These are phyloP conservation scores for Meteorus sp. DNA, from an alignment of 1,140 invertebrate genomes.

Conservation along the genomic window DNA sequence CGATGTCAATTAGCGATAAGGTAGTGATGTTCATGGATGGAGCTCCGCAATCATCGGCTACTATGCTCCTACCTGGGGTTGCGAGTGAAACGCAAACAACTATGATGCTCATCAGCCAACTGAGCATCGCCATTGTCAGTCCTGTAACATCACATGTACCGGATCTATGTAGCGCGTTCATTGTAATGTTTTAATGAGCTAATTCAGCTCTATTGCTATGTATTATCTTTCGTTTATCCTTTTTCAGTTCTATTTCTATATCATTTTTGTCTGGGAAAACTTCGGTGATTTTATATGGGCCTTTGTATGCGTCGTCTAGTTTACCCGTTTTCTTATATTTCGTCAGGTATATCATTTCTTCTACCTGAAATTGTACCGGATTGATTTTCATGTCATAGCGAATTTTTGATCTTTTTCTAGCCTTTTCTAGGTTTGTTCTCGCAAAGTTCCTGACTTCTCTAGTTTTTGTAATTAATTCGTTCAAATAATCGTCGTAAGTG, in stretches of 20 bases:
- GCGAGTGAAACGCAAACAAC: too few species aligned
- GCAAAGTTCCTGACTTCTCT: conserved; percentile 2
- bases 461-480: neutral
- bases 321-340: conserved; percentile 12
- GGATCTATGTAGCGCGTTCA: too few species aligned
- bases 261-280: neutral
- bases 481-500: conserved; percentile 11
- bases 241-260: too few species aligned
- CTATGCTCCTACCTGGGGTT: too few species aligned
- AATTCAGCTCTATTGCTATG: too few species aligned
- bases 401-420: conserved; percentile 3
- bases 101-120: too few species aligned
- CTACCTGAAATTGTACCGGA: neutral
- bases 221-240: neutral
- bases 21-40: too few species aligned
- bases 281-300: conserved; percentile 9
- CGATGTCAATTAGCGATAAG: too few species aligned
- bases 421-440: neutral
- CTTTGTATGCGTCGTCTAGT: conserved; percentile 10
- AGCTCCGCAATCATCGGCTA: too few species aligned
- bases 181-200: too few species aligned
- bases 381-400: neutral
- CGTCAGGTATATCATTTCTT: neutral
- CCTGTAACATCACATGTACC: too few species aligned
- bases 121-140: too few species aligned